These are phyloP conservation scores for Tetramorium alpestre DNA, from an alignment of 1,140 invertebrate genomes.

Conservation along the genomic window DNA sequence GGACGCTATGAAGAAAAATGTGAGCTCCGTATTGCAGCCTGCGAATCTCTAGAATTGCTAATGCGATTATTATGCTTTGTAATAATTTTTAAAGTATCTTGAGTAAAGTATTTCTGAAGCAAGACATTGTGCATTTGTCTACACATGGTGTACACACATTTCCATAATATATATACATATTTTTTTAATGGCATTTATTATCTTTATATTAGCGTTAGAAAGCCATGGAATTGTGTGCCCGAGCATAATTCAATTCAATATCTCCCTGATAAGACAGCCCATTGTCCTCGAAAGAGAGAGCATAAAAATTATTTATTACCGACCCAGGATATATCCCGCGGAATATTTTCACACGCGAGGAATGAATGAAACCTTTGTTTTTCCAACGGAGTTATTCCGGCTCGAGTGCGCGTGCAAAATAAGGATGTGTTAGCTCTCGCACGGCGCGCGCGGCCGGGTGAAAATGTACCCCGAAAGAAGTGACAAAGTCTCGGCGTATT, in stretches of 20 bases:
- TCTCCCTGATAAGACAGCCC: constrained; percentile 7
- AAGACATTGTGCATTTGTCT: background rate
- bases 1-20: constrained; percentile 62
- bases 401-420: constrained; percentile 35
- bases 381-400: constrained; percentile 65
- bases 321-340: background rate
- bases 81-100: background rate
- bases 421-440: constrained; percentile 44
- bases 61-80: constrained; percentile 61
- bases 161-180: background rate
- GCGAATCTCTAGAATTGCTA: constrained; percentile 32
- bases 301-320: constrained; percentile 47
- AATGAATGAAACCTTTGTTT: constrained; percentile 68
- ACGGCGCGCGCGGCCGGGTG: constrained; percentile 67
- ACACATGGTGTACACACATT: background rate
- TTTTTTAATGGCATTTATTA: background rate
- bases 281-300: background rate
- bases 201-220: background rate
- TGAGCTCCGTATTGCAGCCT: constrained; percentile 24
- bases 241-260: constrained; percentile 30
- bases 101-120: background rate
- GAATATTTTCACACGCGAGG: constrained; percentile 11
- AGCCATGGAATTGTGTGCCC: background rate
- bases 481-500: constrained; percentile 81
- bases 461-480: constrained; percentile 80